Evolutionary conservation across 2,797 vertebrate species (phyloP).

Genomic region (Tolypeutes matacus): DNA sequence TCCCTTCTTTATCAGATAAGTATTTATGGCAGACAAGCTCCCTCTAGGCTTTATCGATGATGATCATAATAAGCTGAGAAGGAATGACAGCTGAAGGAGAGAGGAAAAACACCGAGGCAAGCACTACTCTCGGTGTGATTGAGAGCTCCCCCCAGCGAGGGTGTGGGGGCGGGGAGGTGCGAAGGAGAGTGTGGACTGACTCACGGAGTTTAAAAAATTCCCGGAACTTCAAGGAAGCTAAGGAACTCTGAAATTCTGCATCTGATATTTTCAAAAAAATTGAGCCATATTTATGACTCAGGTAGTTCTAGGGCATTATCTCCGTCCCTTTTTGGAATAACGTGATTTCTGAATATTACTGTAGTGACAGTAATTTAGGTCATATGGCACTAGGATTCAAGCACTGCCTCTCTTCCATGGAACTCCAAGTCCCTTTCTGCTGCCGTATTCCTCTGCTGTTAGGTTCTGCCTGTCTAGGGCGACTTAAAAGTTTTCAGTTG

Average conservation of each 20-base stretch:
- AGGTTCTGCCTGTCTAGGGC: not conserved
- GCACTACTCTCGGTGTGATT: rapidly evolving
- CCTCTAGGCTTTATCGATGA: not conserved
- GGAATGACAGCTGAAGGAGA: conserved; percentile 74
- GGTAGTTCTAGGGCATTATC: not conserved
- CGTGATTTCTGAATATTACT: not conserved
- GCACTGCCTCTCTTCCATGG: not conserved
- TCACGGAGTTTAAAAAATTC: conserved; percentile 64
- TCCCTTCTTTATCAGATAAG: conserved; percentile 65
- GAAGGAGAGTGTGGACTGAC: conserved; percentile 48
- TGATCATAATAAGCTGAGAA: conserved; percentile 76
- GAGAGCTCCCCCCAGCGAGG: not conserved
- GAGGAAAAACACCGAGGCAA: not conserved
- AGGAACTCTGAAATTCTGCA: not conserved
- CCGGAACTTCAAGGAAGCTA: conserved; percentile 13
- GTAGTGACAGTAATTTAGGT: not conserved
- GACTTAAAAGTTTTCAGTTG: not conserved
- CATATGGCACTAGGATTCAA: not conserved
- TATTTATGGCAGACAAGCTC: conserved; percentile 68
- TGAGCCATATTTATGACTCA: conserved; percentile 34
- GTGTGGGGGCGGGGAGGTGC: not conserved
- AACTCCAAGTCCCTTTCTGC: not conserved
- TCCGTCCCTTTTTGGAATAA: not conserved
- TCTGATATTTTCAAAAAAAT: not conserved
- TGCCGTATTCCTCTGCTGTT: not conserved